Conservation (phyloP, 2,888 invertebrate species). For the Epinotia nisella region DNA sequence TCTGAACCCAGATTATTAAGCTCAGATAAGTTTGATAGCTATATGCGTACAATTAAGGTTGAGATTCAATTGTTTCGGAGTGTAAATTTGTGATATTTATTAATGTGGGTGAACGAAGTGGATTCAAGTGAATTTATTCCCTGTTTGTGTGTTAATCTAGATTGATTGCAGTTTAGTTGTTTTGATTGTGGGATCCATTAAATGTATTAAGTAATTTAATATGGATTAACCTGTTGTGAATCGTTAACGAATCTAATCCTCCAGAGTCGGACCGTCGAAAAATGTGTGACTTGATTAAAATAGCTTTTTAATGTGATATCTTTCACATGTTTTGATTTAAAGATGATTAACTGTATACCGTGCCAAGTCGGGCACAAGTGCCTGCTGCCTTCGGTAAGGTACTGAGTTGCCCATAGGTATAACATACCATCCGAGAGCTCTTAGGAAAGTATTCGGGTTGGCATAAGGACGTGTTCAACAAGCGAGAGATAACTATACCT, state of each 20-base stretch:
- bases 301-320: too few species aligned
- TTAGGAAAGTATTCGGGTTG: too few species aligned
- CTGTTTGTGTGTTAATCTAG: slow-evolving; percentile 21
- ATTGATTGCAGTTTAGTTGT: slow-evolving; percentile 17
- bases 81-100: slow-evolving; percentile 11
- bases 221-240: background rate
- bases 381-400: too few species aligned
- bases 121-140: slow-evolving; percentile 23
- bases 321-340: too few species aligned
- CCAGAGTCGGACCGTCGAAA: too few species aligned
- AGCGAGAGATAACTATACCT: too few species aligned
- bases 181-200: background rate
- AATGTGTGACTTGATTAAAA: too few species aligned
- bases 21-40: background rate
- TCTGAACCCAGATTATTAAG: background rate
- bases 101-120: slow-evolving; percentile 14
- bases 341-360: too few species aligned
- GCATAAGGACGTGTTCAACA: too few species aligned
- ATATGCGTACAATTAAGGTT: background rate
- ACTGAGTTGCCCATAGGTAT: too few species aligned
- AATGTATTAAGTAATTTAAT: background rate
- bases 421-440: too few species aligned
- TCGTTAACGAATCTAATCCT: background rate
- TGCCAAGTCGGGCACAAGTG: too few species aligned
- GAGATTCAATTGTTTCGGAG: background rate